A percentile compares a stretch with the other conserved stretches of the same genome.
Evolutionary conservation across 2,888 invertebrate genomes (phyloP).

Genomic region (Pterostichus madidus): DNA sequence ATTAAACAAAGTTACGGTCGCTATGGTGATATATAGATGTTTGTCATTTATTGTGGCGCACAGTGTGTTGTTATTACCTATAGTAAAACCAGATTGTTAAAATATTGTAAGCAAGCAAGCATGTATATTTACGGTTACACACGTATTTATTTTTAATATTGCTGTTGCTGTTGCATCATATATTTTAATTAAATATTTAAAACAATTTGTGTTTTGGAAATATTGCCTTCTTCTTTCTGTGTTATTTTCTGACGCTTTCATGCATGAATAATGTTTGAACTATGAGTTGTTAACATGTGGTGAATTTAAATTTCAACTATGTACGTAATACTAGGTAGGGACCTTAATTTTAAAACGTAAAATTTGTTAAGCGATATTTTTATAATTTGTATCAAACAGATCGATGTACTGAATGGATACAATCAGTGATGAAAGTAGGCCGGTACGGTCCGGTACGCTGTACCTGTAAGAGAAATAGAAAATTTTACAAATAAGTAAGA

Average conservation of each 20-base stretch:
- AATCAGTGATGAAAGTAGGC: too few species aligned
- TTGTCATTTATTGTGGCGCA: constrained; percentile 2
- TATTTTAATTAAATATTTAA: background rate
- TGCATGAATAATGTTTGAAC: too few species aligned
- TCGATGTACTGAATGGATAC: too few species aligned
- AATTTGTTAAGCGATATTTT: constrained; percentile 52
- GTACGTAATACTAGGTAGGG: constrained; percentile 39
- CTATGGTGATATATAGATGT: too few species aligned
- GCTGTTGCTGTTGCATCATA: background rate
- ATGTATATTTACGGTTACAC: constrained; percentile 26
- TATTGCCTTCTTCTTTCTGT: too few species aligned
- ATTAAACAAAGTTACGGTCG: too few species aligned
- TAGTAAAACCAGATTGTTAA: background rate
- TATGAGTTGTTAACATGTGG: too few species aligned
- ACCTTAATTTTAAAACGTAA: constrained; percentile 52
- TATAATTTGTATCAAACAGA: background rate
- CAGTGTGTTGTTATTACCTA: background rate
- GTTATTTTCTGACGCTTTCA: background rate
- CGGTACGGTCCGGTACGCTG: too few species aligned
- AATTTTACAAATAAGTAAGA: too few species aligned
- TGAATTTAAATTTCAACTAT: background rate
- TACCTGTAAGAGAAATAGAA: too few species aligned
- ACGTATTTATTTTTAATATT: constrained; percentile 1
- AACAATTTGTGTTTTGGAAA: too few species aligned
- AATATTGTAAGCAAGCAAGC: background rate